A percentile compares a stretch with the other conserved stretches of the same genome.
Evolutionary conservation across 2,113 vertebrate genomes (phyloP).

Genomic region (Sinosuthora webbiana): DNA sequence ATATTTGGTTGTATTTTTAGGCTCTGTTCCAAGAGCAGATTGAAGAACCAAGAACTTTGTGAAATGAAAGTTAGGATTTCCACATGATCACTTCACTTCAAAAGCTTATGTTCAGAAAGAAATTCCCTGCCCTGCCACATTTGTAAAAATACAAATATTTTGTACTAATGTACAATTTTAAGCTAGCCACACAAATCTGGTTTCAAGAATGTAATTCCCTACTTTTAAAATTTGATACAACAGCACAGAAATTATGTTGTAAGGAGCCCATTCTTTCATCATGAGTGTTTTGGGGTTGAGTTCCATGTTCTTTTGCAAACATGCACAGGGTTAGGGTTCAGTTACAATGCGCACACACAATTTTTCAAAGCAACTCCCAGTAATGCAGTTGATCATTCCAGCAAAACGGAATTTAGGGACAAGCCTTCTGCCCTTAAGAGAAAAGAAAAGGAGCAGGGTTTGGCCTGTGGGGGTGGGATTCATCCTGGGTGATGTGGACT

Average conservation of each 20-base stretch:
- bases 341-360: background rate
- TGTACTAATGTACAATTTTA: background rate
- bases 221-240: background rate
- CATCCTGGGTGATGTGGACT: background rate
- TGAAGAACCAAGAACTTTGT: slow-evolving; percentile 16
- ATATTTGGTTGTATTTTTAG: slow-evolving; percentile 43
- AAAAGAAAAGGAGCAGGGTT: background rate
- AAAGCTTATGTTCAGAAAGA: slow-evolving; percentile 1
- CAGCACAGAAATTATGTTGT: background rate
- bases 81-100: background rate
- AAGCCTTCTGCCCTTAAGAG: background rate
- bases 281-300: background rate
- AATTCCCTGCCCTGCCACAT: background rate
- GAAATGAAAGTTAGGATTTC: slow-evolving; percentile 17
- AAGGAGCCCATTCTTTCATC: background rate
- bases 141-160: background rate
- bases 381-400: background rate
- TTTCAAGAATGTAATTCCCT: background rate
- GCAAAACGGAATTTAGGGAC: background rate
- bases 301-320: background rate
- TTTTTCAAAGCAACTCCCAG: background rate
- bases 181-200: background rate
- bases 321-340: background rate
- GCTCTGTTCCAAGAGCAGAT: background rate
- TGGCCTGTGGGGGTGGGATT: background rate